phyloP scores from a whole-genome alignment of 2,797 vertebrate genomes.

The Ptychobarbus kaznakovi region DNA sequence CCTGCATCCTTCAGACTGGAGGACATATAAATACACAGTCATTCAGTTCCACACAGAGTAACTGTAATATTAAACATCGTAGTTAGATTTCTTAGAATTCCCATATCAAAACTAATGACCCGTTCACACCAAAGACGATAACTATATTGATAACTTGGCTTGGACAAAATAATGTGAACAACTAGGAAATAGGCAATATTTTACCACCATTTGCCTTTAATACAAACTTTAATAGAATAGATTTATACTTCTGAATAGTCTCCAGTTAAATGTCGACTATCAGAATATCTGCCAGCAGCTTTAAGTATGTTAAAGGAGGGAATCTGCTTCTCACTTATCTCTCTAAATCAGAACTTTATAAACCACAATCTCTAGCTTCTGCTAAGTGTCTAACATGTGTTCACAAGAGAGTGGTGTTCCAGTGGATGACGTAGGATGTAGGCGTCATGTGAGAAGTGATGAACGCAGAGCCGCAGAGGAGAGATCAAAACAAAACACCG shows the following conservation, averaged over 20 bases:
- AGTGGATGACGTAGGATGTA: neutral
- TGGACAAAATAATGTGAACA: neutral
- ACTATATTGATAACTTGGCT: neutral
- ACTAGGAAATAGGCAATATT: neutral
- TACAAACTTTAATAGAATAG: neutral
- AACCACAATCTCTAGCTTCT: neutral
- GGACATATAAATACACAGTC: conserved; percentile 62
- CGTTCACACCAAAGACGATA: neutral
- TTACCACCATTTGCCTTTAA: neutral
- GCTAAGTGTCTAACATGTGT: neutral
- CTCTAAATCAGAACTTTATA: neutral
- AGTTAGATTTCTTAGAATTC: neutral
- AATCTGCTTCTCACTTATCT: neutral
- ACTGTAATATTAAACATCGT: neutral
- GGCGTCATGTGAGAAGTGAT: too few relatives aligned
- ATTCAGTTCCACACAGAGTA: neutral
- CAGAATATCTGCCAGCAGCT: neutral
- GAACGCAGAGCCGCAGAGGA: too few relatives aligned
- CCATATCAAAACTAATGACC: neutral
- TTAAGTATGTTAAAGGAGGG: neutral
- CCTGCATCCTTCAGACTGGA: conserved; percentile 81
- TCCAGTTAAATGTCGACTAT: neutral
- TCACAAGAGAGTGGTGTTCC: neutral
- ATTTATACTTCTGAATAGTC: neutral
- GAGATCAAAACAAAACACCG: too few relatives aligned